These are phyloP conservation scores for Eupithecia insigniata DNA, from an alignment of 2,888 invertebrate species.

Conservation along the genomic window DNA sequence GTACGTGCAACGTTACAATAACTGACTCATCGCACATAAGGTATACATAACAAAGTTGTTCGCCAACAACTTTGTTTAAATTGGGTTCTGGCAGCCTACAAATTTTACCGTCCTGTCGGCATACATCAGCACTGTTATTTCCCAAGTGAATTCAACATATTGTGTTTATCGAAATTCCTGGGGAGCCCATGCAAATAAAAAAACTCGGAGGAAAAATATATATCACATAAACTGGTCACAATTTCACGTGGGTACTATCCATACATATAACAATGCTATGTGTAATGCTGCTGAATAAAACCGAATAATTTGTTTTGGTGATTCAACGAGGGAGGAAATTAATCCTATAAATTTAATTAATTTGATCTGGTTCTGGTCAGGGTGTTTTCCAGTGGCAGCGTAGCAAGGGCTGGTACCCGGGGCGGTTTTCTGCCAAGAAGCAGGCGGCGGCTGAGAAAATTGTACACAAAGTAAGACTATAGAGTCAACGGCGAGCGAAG, in stretches of 20 bases:
- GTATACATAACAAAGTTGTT: too few species aligned
- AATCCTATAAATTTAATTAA: neutral
- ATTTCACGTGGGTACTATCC: too few species aligned
- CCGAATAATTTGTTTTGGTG: neutral
- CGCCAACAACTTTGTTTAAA: neutral
- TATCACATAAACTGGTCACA: neutral
- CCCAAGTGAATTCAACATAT: slow-evolving; percentile 44
- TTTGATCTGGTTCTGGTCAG: neutral
- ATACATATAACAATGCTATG: neutral
- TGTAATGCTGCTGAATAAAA: neutral
- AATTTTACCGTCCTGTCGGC: slow-evolving; percentile 5
- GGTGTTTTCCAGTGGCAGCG: too few species aligned
- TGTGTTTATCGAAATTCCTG: slow-evolving; percentile 45
- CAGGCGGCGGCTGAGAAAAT: too few species aligned
- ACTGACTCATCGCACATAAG: neutral
- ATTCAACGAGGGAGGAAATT: neutral
- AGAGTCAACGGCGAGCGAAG: too few species aligned
- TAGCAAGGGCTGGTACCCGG: too few species aligned
- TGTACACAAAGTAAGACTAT: too few species aligned
- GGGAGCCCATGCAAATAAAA: slow-evolving; percentile 19
- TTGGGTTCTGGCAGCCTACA: neutral
- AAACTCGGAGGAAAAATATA: slow-evolving; percentile 15
- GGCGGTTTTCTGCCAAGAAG: too few species aligned
- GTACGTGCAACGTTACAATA: neutral
- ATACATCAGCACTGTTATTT: slow-evolving; percentile 44